Conservation (phyloP, 2,888 invertebrate species). For the Polyploca ridens region DNA sequence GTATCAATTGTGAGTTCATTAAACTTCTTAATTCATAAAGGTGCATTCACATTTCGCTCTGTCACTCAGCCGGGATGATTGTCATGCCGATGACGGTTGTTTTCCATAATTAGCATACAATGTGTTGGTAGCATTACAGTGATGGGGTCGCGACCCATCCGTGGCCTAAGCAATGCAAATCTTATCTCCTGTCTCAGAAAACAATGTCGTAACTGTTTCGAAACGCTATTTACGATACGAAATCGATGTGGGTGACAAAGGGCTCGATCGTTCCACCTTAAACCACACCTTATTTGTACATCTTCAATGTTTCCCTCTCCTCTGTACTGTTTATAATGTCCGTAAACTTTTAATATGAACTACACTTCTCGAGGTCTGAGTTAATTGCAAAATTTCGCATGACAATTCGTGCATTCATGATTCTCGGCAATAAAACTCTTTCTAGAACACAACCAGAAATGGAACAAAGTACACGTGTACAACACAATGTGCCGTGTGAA, state of each 20-base stretch:
- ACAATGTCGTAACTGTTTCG: constrained; percentile 13
- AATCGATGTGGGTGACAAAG: constrained; percentile 26
- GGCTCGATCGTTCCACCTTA: constrained; percentile 22
- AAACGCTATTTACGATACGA: constrained; percentile 21
- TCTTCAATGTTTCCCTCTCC: constrained; percentile 29
- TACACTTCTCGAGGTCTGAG: not conserved
- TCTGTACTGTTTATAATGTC: constrained; percentile 23
- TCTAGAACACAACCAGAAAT: constrained; percentile 11
- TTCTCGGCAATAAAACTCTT: constrained; percentile 2
- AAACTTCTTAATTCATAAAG: constrained; percentile 51
- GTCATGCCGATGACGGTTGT: constrained; percentile 53
- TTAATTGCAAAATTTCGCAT: constrained; percentile 16
- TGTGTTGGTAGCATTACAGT: constrained; percentile 69
- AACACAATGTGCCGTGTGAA: constrained; percentile 72
- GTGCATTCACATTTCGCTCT: constrained; percentile 38
- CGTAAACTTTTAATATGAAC: not conserved
- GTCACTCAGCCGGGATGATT: constrained; percentile 40
- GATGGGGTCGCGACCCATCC: constrained; percentile 59
- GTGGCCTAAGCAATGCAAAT: constrained; percentile 31
- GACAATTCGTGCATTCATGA: constrained; percentile 13
- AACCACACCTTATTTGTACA: constrained; percentile 34
- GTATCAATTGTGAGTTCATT: constrained; percentile 48
- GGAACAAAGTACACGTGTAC: constrained; percentile 38
- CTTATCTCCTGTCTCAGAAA: constrained; percentile 16
- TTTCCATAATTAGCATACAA: constrained; percentile 77